These are phyloP conservation scores for Gibbula magus DNA, from an alignment of 2,888 invertebrate species.

Conservation along the genomic window DNA sequence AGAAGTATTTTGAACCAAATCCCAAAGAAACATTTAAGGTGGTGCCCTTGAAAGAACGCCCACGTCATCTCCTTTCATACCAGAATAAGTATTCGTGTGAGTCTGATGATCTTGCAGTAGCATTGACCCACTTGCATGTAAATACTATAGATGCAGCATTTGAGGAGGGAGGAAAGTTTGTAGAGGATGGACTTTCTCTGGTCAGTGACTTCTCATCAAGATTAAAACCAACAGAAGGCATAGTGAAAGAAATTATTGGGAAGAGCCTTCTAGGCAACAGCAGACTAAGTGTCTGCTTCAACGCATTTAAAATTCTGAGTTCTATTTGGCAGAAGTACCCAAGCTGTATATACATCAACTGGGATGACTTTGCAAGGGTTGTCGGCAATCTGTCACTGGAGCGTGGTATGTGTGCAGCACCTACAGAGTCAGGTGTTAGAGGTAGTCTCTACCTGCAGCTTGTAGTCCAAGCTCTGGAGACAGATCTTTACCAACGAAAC, in stretches of 20 bases:
- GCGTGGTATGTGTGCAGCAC: neutral
- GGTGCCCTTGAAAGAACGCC: neutral
- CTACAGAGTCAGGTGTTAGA: neutral
- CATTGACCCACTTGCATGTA: slow-evolving; percentile 37
- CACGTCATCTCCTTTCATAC: neutral
- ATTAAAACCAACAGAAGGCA: slow-evolving; percentile 30
- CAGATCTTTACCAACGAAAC: slow-evolving; percentile 41
- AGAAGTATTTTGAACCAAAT: neutral
- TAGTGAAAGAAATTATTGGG: slow-evolving; percentile 31
- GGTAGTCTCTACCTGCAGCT: slow-evolving; percentile 40
- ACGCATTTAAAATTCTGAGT: slow-evolving; percentile 38
- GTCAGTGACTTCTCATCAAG: slow-evolving; percentile 37
- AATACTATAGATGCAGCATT: slow-evolving; percentile 44
- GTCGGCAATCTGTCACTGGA: neutral
- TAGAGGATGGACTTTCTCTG: slow-evolving; percentile 44
- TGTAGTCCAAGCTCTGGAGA: slow-evolving; percentile 35
- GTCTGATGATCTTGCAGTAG: slow-evolving; percentile 9
- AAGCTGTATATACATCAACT: slow-evolving; percentile 42
- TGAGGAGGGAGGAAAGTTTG: slow-evolving; percentile 41
- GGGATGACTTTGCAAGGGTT: slow-evolving; percentile 28
- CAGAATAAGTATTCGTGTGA: neutral
- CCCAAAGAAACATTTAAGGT: neutral
- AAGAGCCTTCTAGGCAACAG: slow-evolving; percentile 36
- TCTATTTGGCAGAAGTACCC: slow-evolving; percentile 40
- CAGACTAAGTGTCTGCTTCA: slow-evolving; percentile 22